Conservation (phyloP, 2,113 vertebrate species). For the Girardinichthys multiradiatus region DNA sequence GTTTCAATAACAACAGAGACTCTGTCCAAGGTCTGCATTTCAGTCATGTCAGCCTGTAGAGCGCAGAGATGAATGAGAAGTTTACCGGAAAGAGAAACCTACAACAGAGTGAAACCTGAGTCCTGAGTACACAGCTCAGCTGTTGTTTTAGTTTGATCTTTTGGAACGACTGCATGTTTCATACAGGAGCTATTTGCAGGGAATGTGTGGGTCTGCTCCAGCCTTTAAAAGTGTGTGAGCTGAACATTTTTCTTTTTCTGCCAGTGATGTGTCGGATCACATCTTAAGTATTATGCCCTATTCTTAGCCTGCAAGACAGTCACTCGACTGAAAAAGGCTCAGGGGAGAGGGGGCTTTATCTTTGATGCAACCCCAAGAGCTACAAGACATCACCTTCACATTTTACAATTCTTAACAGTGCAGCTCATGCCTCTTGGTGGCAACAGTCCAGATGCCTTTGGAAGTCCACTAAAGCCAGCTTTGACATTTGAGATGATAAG, state of each 20-base stretch:
- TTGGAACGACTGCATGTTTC: constrained; percentile 7
- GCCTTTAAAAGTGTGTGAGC: constrained; percentile 27
- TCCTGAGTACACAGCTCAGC: not conserved
- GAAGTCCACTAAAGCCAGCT: constrained; percentile 58
- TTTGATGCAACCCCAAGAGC: constrained; percentile 58
- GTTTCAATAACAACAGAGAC: constrained; percentile 54
- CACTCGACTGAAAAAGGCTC: constrained; percentile 41
- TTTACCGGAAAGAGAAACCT: constrained; percentile 40
- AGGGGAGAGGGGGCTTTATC: constrained; percentile 22
- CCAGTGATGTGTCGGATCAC: constrained; percentile 34
- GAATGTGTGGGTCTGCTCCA: not conserved
- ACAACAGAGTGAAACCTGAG: constrained; percentile 20
- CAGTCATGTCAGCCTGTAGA: constrained; percentile 25
- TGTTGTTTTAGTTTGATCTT: constrained; percentile 13
- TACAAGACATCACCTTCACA: constrained; percentile 56
- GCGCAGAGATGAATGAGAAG: constrained; percentile 38
- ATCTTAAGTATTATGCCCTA: constrained; percentile 35
- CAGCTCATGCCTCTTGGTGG: constrained; percentile 41
- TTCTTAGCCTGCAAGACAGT: constrained; percentile 32
- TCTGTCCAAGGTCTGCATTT: constrained; percentile 51
- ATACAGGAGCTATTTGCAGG: not conserved
- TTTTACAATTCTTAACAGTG: constrained; percentile 43
- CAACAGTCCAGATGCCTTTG: constrained; percentile 59
- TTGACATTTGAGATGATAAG: constrained; percentile 70
- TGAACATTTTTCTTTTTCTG: not conserved